Percentiles rank a stretch among this genome's conserved stretches.
Conservation (phyloP, 1,140 invertebrate genomes). For the Heliothis virescens region DNA sequence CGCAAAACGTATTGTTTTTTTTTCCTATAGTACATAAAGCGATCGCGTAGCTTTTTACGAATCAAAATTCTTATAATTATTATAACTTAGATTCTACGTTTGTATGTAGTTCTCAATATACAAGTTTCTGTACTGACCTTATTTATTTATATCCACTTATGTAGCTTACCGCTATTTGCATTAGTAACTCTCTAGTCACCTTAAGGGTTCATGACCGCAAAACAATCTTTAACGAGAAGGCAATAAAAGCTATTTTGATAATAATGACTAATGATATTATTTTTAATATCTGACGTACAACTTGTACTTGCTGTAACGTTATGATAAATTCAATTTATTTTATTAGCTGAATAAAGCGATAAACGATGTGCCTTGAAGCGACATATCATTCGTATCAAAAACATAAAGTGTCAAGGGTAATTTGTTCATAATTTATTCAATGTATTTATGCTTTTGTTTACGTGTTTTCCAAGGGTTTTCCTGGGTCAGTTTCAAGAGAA, state of each 20-base stretch:
- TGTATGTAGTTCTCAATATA: too few species aligned
- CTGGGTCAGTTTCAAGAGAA: background rate
- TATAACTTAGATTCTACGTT: too few species aligned
- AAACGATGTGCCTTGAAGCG: slow-evolving; percentile 14
- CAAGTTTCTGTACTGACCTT: too few species aligned
- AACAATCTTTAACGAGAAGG: background rate
- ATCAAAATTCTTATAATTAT: too few species aligned
- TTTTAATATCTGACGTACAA: slow-evolving; percentile 19
- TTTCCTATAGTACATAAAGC: too few species aligned
- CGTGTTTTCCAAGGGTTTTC: slow-evolving; percentile 11
- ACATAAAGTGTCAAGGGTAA: background rate
- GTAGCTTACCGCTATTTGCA: background rate
- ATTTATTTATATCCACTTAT: background rate
- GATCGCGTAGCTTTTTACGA: too few species aligned
- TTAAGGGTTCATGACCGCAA: slow-evolving; percentile 29
- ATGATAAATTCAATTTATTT: slow-evolving; percentile 36
- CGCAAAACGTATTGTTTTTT: too few species aligned
- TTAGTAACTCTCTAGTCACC: background rate
- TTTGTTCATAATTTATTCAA: background rate
- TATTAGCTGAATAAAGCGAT: slow-evolving; percentile 37
- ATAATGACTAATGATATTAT: slow-evolving; percentile 4
- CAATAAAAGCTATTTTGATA: slow-evolving; percentile 22
- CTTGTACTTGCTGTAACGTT: slow-evolving; percentile 16
- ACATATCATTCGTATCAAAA: slow-evolving; percentile 14
- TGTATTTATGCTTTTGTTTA: slow-evolving; percentile 21